Conservation (phyloP, 2,797 vertebrate species). For the Fringilla coelebs region DNA sequence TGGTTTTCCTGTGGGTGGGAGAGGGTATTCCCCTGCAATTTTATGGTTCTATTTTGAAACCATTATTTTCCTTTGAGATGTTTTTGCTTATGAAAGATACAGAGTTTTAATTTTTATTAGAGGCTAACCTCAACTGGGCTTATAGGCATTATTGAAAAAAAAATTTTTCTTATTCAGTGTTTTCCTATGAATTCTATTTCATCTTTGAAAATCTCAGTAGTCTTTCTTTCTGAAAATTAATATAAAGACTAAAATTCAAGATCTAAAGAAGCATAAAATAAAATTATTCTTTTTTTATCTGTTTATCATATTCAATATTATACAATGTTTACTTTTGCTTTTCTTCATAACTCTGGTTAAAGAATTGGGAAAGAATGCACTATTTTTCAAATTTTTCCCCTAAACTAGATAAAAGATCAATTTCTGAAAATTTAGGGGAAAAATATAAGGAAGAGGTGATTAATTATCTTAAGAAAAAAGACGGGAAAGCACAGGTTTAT, state of each 20-base stretch:
- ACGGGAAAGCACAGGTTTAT: fast-evolving
- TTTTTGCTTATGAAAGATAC: neutral
- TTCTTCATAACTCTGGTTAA: neutral
- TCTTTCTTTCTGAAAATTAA: neutral
- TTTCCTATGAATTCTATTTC: neutral
- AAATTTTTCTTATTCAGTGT: neutral
- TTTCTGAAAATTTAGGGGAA: neutral
- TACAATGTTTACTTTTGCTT: neutral
- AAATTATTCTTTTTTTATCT: fast-evolving
- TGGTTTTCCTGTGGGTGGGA: neutral
- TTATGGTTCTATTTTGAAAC: fast-evolving
- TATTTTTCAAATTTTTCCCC: fast-evolving
- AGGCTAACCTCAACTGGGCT: neutral
- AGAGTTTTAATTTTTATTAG: neutral
- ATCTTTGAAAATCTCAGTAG: neutral
- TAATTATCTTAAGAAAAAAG: neutral
- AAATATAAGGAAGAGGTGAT: neutral
- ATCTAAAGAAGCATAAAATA: neutral
- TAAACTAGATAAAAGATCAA: fast-evolving
- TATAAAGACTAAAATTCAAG: neutral
- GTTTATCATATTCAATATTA: neutral
- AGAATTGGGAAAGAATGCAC: fast-evolving
- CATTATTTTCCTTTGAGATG: neutral
- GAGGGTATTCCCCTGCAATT: neutral
- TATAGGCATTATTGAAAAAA: neutral